A percentile compares a stretch with the other conserved stretches of the same genome.
Conservation (phyloP, 53 echinoderm and acorn worm species). For the Zoroaster sp. region DNA sequence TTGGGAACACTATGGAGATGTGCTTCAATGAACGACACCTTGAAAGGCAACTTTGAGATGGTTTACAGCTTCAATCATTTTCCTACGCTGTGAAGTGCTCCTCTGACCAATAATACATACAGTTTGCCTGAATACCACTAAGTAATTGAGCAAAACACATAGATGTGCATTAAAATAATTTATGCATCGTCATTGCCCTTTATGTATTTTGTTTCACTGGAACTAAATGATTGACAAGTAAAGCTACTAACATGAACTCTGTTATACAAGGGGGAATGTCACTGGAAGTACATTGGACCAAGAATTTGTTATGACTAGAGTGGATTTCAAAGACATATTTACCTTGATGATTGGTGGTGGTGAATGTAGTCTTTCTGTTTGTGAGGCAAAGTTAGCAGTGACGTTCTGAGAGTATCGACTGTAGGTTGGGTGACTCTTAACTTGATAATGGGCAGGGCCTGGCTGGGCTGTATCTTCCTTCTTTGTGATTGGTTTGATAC, state of each 20-base stretch:
- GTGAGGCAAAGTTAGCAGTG: constrained; percentile 93
- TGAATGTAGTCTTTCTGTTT: constrained; percentile 77
- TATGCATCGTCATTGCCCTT: too few species aligned
- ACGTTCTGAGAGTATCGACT: constrained; percentile 84
- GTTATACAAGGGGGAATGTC: neutral
- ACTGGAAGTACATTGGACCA: neutral
- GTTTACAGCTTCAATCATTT: too few species aligned
- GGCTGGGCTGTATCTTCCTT: constrained; percentile 80
- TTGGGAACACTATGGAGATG: too few species aligned
- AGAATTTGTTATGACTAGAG: neutral
- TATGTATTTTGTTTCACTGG: too few species aligned
- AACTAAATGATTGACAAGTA: neutral
- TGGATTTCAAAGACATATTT: neutral
- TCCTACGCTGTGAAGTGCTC: too few species aligned
- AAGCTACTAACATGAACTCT: neutral
- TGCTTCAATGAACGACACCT: too few species aligned
- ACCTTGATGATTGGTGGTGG: constrained; percentile 89
- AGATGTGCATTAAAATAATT: too few species aligned
- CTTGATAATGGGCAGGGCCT: constrained; percentile 95
- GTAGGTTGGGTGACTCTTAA: constrained; percentile 79
- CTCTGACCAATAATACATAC: too few species aligned
- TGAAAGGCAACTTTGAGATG: too few species aligned
- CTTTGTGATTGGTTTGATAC: constrained; percentile 94
- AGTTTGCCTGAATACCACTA: too few species aligned
- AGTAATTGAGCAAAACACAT: too few species aligned